Percentiles rank a stretch among this genome's conserved stretches.
Conservation (phyloP, 2,888 invertebrate species). For the Drosophila maculinotata region DNA sequence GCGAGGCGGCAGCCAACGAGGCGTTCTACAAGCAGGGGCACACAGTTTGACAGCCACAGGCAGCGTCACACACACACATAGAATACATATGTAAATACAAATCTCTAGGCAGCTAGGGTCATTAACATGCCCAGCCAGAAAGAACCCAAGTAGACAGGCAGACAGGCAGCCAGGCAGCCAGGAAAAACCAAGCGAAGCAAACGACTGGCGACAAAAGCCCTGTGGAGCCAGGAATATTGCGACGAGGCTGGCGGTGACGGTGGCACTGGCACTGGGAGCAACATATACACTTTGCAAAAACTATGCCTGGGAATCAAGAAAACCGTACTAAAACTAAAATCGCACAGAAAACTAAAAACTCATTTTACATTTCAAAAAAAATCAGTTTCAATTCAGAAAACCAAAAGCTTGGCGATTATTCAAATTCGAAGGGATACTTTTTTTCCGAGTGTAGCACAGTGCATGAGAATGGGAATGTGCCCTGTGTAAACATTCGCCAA, state of each 20-base stretch:
- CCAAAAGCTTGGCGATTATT: too few species aligned
- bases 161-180: conserved; percentile 13
- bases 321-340: too few species aligned
- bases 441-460: neutral
- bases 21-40: conserved; percentile 56
- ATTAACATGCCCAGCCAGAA: conserved; percentile 75
- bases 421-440: too few species aligned
- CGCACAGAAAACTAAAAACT: too few species aligned
- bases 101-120: conserved; percentile 80
- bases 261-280: neutral
- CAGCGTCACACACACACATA: conserved; percentile 1
- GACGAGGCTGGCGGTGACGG: conserved; percentile 3
- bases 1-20: conserved; percentile 73
- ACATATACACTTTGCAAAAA: conserved; percentile 3
- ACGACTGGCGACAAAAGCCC: conserved; percentile 56
- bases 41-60: conserved; percentile 61
- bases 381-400: too few species aligned
- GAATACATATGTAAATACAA: conserved; percentile 43
- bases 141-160: conserved; percentile 20
- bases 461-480: conserved; percentile 38
- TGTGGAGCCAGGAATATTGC: conserved; percentile 15
- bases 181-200: conserved; percentile 29
- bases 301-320: too few species aligned
- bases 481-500: conserved; percentile 48
- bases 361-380: too few species aligned